Base-by-base conservation (phyloP, 2,113 vertebrate genomes). In the Alexandromys fortis region DNA sequence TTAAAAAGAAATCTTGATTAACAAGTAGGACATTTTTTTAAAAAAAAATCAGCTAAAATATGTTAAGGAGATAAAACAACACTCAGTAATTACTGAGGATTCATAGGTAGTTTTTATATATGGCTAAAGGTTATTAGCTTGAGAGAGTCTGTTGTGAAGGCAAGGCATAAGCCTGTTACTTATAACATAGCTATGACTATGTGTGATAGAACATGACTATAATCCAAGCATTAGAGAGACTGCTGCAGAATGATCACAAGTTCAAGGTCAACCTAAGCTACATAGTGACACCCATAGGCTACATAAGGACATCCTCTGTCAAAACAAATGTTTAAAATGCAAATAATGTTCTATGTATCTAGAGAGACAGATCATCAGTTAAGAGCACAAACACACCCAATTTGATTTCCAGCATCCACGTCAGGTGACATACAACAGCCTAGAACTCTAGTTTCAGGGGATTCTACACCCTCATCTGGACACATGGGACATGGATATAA, bases 11-110 rank as follows among this genome's bases (percentile, higher is more conserved):
- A 3, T 90, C 47, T 26, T 86, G 21, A 87, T 58, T 78, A 82
- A 88, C 13, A 94, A 89, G 42, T 38, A 82, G 55, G 21, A 52
- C 55, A n/a, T n/a, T n/a, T 82, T 90, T 94, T 58, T 21, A 21
- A 2, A 68, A 95, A 52, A 86, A 94, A 22, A 94, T 90, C 33
- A 91, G 76, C 14, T 52, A 89, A 86, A n/a, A 93, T 87, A 42
- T 21, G 17, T 49, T 76, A 90, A 75, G 35, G 49, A 82, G 21
- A 45, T 52, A 55, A 5, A 89, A 91, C 14, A 73, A 89, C 16
- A 58, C n/a, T 72, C 68, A 90, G n/a, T 42, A 63, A 91, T 70
- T 67, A 94, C n/a, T 73, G 33, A 95, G 7, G 22, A 76, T 35
- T n/a, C 70, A 26, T 33, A 75, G 35, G 30, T 68, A n/a, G 12